A percentile compares a stretch with the other conserved stretches of the same genome.
Evolutionary conservation across 2,797 vertebrate species (phyloP).

Genomic region (Macrochelys suwanniensis): DNA sequence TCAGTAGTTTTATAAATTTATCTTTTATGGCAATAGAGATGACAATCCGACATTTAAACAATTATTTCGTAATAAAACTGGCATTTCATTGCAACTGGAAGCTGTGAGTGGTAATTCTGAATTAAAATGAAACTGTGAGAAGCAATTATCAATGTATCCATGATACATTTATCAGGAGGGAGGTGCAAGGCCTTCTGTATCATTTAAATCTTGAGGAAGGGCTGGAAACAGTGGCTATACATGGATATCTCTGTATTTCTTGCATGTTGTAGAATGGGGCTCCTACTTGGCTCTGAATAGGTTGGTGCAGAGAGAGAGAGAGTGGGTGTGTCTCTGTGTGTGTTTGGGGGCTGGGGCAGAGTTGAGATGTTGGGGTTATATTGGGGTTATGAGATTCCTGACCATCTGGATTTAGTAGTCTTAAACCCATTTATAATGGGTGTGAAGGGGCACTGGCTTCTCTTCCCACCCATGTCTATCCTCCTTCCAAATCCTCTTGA

Average conservation of each 20-base stretch:
- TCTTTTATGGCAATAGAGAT: background rate
- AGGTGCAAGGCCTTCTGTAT: background rate
- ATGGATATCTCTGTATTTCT: background rate
- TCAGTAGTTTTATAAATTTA: background rate
- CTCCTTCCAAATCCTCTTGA: too few species aligned
- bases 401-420: background rate
- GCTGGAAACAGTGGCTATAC: background rate
- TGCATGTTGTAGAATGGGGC: background rate
- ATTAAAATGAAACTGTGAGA: constrained; percentile 7
- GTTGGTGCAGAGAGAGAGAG: background rate
- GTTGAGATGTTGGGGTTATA: background rate
- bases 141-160: background rate
- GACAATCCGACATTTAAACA: background rate
- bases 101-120: background rate
- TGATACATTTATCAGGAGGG: background rate
- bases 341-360: too few species aligned
- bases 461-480: too few species aligned
- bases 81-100: background rate
- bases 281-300: background rate
- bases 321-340: background rate
- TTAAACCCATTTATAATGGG: background rate
- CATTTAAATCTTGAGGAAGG: background rate
- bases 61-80: constrained; percentile 6
- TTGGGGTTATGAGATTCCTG: background rate
- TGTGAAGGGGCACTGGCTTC: too few species aligned